Evolutionary conservation across 2,888 invertebrate genomes (phyloP).

Genomic region (Strigamia crassipes): DNA sequence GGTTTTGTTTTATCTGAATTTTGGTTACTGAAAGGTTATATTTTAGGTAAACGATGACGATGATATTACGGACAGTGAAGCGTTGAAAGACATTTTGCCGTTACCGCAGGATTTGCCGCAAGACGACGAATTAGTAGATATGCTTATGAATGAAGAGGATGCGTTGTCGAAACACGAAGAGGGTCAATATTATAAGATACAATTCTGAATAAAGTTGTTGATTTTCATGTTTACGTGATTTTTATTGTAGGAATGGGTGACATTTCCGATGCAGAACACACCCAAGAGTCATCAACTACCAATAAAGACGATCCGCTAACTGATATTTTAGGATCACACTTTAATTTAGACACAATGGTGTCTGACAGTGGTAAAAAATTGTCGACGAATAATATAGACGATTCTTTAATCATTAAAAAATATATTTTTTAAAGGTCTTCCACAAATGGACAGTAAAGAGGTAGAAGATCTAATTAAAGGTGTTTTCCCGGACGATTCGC

Average conservation of each 20-base stretch:
- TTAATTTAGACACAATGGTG: conserved; percentile 76
- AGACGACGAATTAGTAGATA: conserved; percentile 70
- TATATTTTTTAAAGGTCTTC: conserved; percentile 62
- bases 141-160: conserved; percentile 68
- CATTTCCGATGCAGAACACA: conserved; percentile 44
- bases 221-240: neutral
- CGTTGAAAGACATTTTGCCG: conserved; percentile 69
- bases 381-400: neutral
- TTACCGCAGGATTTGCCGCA: conserved; percentile 67
- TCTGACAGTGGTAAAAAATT: conserved; percentile 55
- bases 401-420: conserved; percentile 16
- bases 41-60: conserved; percentile 50
- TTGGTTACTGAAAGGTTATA: neutral
- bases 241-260: conserved; percentile 45
- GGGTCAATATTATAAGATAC: conserved; percentile 37
- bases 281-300: neutral
- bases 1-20: neutral
- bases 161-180: conserved; percentile 51
- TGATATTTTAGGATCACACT: conserved; percentile 68
- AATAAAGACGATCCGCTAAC: conserved; percentile 63
- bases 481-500: conserved; percentile 65
- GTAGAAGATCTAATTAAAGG: conserved; percentile 91
- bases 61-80: conserved; percentile 60
- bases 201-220: no score
- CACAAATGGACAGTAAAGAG: conserved; percentile 87